Evolutionary conservation across 1,140 invertebrate genomes (phyloP).

Genomic region (Bombus pascuorum): DNA sequence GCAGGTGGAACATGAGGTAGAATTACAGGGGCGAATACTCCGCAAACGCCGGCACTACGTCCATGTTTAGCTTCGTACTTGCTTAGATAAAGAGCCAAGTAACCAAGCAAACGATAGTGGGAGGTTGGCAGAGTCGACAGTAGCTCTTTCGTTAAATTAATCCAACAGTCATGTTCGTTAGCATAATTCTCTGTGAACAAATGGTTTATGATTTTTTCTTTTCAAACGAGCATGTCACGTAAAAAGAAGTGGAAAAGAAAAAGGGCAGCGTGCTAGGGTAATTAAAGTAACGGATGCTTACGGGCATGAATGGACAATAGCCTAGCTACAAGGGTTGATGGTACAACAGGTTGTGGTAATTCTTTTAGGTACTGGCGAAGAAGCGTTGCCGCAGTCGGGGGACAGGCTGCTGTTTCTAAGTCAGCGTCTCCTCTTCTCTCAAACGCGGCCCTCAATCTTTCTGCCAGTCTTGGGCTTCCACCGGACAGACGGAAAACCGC

Average conservation of each 20-base stretch:
- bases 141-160: conserved; percentile 75
- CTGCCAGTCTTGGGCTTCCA: conserved; percentile 78
- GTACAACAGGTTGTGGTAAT: conserved; percentile 81
- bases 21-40: conserved; percentile 80
- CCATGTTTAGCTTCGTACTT: conserved; percentile 79
- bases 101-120: conserved; percentile 79
- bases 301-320: conserved; percentile 77
- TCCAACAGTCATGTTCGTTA: conserved; percentile 76
- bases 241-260: background rate
- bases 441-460: conserved; percentile 78
- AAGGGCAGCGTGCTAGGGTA: background rate
- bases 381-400: conserved; percentile 80
- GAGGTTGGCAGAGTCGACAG: conserved; percentile 75
- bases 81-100: conserved; percentile 79
- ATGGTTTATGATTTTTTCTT: background rate
- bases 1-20: conserved; percentile 79
- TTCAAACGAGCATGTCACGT: background rate
- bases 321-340: conserved; percentile 76
- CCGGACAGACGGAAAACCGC: conserved; percentile 79
- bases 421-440: conserved; percentile 82
- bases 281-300: conserved; percentile 57
- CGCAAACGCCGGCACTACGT: conserved; percentile 75
- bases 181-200: conserved; percentile 69
- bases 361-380: conserved; percentile 82
- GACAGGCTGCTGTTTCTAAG: conserved; percentile 79